phyloP scores from a whole-genome alignment of 2,113 vertebrate genomes.

The Percopsis transmontana region DNA sequence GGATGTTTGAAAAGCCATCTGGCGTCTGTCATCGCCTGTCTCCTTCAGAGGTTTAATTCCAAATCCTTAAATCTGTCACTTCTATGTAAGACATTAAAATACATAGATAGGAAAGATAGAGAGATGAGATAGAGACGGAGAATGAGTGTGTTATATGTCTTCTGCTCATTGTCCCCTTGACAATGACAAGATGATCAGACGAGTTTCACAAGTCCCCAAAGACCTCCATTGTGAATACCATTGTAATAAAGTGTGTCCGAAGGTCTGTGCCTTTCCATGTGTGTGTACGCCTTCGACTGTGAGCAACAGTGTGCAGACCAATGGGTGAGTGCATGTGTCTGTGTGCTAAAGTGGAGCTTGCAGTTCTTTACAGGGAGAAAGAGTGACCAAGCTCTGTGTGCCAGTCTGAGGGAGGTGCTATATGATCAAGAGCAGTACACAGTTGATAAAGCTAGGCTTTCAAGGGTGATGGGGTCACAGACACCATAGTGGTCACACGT shows the following conservation, averaged over 20 bases:
- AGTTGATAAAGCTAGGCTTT: conserved; percentile 67
- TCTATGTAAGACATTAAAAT: conserved; percentile 11
- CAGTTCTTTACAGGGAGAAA: conserved; percentile 38
- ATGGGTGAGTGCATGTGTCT: conserved; percentile 5
- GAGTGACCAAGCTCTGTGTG: conserved; percentile 31
- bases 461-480: conserved; percentile 58
- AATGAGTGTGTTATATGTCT: conserved; percentile 11
- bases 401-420: conserved; percentile 57
- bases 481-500: conserved; percentile 65
- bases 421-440: conserved; percentile 64
- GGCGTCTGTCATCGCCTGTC: conserved; percentile 39
- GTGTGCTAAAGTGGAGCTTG: conserved; percentile 34
- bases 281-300: background rate
- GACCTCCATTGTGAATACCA: conserved; percentile 31
- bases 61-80: conserved; percentile 9
- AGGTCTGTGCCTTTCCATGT: background rate
- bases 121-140: conserved; percentile 12
- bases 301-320: background rate
- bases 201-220: background rate
- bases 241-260: conserved; percentile 46
- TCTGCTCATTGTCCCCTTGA: too few relatives aligned
- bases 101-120: conserved; percentile 1
- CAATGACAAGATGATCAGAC: too few relatives aligned
- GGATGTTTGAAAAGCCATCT: conserved; percentile 2
- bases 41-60: conserved; percentile 2